These are phyloP conservation scores for Mythimna vitellina DNA, from an alignment of 2,888 invertebrate genomes.

Conservation along the genomic window DNA sequence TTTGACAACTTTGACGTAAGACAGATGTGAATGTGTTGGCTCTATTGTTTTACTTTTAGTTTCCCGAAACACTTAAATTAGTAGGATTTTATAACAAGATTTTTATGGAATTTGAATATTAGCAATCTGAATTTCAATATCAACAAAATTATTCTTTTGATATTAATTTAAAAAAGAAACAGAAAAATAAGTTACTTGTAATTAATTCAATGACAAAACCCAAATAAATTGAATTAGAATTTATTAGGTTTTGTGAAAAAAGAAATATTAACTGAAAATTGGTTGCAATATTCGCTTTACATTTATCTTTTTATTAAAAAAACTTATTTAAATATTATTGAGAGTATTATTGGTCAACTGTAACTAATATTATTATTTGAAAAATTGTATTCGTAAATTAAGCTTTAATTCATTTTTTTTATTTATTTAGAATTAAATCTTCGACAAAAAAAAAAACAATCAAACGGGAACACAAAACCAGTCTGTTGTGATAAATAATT, in stretches of 20 bases:
- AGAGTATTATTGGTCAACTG: constrained; percentile 43
- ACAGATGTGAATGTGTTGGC: constrained; percentile 63
- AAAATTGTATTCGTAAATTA: constrained; percentile 74
- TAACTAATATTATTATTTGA: constrained; percentile 59
- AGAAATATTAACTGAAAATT: constrained; percentile 7
- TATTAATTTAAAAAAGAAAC: not conserved
- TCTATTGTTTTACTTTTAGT: constrained; percentile 34
- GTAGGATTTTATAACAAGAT: constrained; percentile 14
- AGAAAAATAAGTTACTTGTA: not conserved
- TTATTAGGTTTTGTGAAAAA: constrained; percentile 7
- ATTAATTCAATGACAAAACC: constrained; percentile 6
- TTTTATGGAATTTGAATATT: constrained; percentile 19
- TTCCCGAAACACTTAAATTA: constrained; percentile 47
- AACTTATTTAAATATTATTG: constrained; percentile 41
- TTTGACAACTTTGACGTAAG: constrained; percentile 62
- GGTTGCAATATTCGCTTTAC: constrained; percentile 56
- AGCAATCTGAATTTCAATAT: constrained; percentile 4
- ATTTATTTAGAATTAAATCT: constrained; percentile 80
- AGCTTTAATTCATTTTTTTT: constrained; percentile 83
- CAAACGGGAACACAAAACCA: constrained; percentile 84
- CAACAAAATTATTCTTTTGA: not conserved
- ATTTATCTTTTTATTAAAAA: constrained; percentile 29
- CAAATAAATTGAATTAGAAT: not conserved
- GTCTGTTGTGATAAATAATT: constrained; percentile 89
- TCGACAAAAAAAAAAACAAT: constrained; percentile 67